Percentiles rank a stretch among this genome's conserved stretches.
Conservation (phyloP, 2,113 vertebrate species). For the Gracilinanus agilis region DNA sequence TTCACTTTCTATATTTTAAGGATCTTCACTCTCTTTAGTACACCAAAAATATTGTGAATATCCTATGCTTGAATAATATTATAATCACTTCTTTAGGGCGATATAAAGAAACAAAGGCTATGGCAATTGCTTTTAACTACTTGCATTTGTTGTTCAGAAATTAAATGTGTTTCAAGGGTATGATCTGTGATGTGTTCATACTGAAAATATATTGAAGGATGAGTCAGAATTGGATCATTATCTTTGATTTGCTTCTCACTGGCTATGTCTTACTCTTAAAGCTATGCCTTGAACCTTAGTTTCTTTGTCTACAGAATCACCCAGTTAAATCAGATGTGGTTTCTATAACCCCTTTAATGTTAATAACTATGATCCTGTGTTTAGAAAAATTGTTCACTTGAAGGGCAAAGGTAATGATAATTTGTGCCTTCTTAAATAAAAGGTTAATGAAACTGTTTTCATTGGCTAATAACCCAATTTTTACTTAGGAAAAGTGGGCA, state of each 20-base stretch:
- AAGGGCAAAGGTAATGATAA: neutral
- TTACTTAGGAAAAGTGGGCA: neutral
- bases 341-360: neutral
- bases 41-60: neutral
- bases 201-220: neutral
- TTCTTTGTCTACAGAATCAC: neutral
- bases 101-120: neutral
- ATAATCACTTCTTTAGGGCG: neutral
- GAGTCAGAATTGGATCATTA: neutral
- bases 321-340: neutral
- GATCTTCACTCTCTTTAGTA: neutral
- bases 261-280: neutral
- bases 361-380: neutral
- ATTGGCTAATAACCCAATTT: neutral
- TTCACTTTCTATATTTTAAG: neutral
- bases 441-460: neutral
- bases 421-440: neutral
- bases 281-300: neutral
- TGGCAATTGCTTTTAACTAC: neutral
- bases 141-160: neutral
- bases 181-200: neutral
- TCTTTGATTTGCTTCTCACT: neutral
- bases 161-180: neutral
- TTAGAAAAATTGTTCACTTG: neutral
- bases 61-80: neutral